Evolutionary conservation across 2,113 vertebrate species (phyloP).

Genomic region (Xyliphius kryptos): DNA sequence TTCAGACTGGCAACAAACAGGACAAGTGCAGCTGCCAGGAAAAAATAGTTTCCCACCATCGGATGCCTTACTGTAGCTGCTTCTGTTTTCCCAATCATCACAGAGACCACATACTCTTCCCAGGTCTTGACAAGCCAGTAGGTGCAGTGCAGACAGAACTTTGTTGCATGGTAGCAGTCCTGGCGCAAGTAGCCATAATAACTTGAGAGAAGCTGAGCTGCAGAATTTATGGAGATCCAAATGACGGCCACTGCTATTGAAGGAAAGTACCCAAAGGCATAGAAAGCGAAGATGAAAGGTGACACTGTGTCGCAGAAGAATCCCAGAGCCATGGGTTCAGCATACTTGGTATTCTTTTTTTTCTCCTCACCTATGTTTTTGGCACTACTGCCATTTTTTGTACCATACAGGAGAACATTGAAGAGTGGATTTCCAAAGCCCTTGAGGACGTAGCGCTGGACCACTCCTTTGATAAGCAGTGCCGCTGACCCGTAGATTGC

Average conservation of each 20-base stretch:
- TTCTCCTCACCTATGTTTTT: conserved; percentile 72
- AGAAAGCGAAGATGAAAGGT: conserved; percentile 76
- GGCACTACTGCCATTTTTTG: conserved; percentile 58
- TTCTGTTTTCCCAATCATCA: conserved; percentile 37
- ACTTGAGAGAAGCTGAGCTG: conserved; percentile 72
- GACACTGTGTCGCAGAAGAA: conserved; percentile 75
- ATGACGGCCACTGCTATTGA: conserved; percentile 64
- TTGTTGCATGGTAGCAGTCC: conserved; percentile 75
- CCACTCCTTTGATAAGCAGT: conserved; percentile 76
- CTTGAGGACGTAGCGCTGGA: conserved; percentile 72
- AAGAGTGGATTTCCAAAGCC: conserved; percentile 83
- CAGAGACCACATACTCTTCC: conserved; percentile 72
- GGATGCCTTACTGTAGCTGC: conserved; percentile 49
- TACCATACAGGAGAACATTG: conserved; percentile 76
- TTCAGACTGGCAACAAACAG: conserved; percentile 67
- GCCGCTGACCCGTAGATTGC: conserved; percentile 74
- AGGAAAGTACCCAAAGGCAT: conserved; percentile 72
- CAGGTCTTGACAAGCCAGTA: conserved; percentile 80
- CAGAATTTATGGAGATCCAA: conserved; percentile 75
- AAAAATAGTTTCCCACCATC: conserved; percentile 81
- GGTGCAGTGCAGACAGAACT: conserved; percentile 71
- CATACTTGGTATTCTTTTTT: conserved; percentile 86
- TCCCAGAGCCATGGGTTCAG: conserved; percentile 79
- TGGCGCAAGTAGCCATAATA: conserved; percentile 76
- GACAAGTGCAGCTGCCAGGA: conserved; percentile 64